Percentiles rank a stretch among this genome's conserved stretches.
Conservation (phyloP, 92 coral and sea anemone species). For the Heliopora coerulea region DNA sequence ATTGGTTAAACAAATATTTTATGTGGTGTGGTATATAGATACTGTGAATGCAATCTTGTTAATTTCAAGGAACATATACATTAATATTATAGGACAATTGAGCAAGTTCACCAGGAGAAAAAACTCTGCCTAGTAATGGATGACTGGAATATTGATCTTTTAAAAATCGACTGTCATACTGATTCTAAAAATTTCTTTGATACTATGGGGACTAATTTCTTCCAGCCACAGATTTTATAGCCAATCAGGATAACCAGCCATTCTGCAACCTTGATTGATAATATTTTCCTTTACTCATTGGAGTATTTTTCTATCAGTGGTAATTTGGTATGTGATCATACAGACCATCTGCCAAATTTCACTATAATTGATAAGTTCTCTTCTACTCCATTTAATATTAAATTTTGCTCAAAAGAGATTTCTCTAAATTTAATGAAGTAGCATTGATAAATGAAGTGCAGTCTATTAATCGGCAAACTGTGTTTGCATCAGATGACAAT, state of each 20-base stretch:
- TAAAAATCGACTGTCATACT: slow-evolving; percentile 9
- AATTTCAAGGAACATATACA: slow-evolving; percentile 4
- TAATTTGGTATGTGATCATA: slow-evolving; percentile 43
- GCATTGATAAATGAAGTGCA: slow-evolving; percentile 37
- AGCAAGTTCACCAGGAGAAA: slow-evolving; percentile 3
- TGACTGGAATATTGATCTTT: slow-evolving; percentile 17
- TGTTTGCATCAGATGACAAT: background rate
- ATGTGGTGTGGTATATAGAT: slow-evolving; percentile 32
- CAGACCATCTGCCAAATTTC: slow-evolving; percentile 57
- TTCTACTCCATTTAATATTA: slow-evolving; percentile 35
- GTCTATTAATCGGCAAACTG: slow-evolving; percentile 42
- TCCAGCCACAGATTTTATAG: slow-evolving; percentile 48
- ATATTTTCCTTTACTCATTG: slow-evolving; percentile 50
- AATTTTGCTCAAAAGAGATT: slow-evolving; percentile 46
- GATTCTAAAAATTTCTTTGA: slow-evolving; percentile 2
- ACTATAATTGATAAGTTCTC: slow-evolving; percentile 48
- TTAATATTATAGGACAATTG: background rate
- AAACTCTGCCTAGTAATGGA: slow-evolving; percentile 16
- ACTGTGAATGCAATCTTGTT: background rate
- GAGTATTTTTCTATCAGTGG: slow-evolving; percentile 51
- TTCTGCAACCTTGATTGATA: slow-evolving; percentile 55
- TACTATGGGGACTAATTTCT: slow-evolving; percentile 21
- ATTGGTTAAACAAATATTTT: background rate
- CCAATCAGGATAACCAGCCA: slow-evolving; percentile 59
- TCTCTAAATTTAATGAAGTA: slow-evolving; percentile 44